Evolutionary conservation across 2,888 invertebrate genomes (phyloP).

Genomic region (Cyrtodaria siliqua): DNA sequence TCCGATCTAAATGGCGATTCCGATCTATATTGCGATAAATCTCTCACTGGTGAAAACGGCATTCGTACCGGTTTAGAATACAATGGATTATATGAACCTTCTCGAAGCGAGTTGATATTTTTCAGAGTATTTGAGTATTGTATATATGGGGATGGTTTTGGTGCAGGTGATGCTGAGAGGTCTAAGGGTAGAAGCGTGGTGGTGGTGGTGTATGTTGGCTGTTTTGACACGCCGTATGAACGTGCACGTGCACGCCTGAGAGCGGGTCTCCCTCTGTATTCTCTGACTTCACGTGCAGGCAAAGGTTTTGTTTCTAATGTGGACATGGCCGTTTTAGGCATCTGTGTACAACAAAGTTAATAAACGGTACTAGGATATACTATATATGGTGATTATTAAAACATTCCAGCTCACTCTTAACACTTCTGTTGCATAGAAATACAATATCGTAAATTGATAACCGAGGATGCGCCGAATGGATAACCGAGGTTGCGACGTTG

Average conservation of each 20-base stretch:
- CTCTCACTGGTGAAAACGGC: slow-evolving; percentile 34
- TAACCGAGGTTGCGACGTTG: too few species aligned
- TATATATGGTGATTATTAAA: too few species aligned
- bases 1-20: slow-evolving; percentile 42
- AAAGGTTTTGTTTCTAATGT: background rate
- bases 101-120: slow-evolving; percentile 26
- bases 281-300: slow-evolving; percentile 8
- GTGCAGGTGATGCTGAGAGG: slow-evolving; percentile 30
- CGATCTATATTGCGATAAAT: slow-evolving; percentile 37
- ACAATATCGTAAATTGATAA: too few species aligned
- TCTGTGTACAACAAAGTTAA: slow-evolving; percentile 17
- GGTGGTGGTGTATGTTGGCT: slow-evolving; percentile 42
- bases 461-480: too few species aligned
- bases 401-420: too few species aligned
- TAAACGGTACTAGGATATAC: too few species aligned
- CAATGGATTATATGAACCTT: slow-evolving; percentile 46
- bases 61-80: slow-evolving; percentile 46
- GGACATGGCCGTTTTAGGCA: slow-evolving; percentile 10
- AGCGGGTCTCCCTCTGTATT: slow-evolving; percentile 18
- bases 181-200: slow-evolving; percentile 36
- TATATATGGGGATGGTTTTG: slow-evolving; percentile 48
- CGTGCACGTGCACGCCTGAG: slow-evolving; percentile 43
- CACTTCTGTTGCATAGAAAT: too few species aligned
- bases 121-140: slow-evolving; percentile 39
- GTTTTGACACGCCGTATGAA: slow-evolving; percentile 49